A percentile compares a stretch with the other conserved stretches of the same genome.
These are phyloP conservation scores for Sander lucioperca DNA, from an alignment of 2,113 vertebrate genomes.

Conservation along the genomic window DNA sequence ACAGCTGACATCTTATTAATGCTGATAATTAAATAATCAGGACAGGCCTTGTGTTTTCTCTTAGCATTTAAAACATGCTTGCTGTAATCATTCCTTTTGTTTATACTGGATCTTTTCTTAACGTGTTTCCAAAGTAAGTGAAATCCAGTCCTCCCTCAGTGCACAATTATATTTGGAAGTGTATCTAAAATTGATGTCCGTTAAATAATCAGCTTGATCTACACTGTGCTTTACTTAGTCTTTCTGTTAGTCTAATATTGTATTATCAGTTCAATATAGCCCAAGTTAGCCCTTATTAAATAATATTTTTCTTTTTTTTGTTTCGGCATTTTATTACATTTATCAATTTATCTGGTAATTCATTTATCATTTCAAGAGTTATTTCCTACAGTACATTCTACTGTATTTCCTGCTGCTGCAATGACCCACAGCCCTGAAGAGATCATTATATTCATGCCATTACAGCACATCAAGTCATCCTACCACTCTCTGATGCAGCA, in stretches of 20 bases:
- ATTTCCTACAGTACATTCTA: neutral
- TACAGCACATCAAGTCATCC: neutral
- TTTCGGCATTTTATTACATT: neutral
- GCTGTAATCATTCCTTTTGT: neutral
- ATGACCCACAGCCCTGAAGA: slow-evolving; percentile 1
- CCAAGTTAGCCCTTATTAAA: neutral
- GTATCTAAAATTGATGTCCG: neutral
- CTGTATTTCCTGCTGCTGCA: neutral
- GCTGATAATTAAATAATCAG: neutral
- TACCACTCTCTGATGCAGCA: slow-evolving; percentile 42
- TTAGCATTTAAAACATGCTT: neutral
- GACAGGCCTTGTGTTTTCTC: neutral
- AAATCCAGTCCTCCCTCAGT: too few relatives aligned
- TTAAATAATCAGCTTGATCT: neutral
- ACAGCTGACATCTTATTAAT: slow-evolving; percentile 17
- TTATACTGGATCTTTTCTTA: neutral
- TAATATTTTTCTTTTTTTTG: neutral
- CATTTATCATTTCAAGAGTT: neutral
- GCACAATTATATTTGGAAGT: too few relatives aligned
- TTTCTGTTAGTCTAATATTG: neutral
- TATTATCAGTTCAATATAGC: neutral
- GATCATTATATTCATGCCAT: slow-evolving; percentile 13
- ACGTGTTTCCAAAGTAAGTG: neutral
- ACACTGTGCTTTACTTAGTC: neutral
- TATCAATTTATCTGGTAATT: neutral